Conservation (phyloP, 2,113 vertebrate genomes). For the Callipepla californica region DNA sequence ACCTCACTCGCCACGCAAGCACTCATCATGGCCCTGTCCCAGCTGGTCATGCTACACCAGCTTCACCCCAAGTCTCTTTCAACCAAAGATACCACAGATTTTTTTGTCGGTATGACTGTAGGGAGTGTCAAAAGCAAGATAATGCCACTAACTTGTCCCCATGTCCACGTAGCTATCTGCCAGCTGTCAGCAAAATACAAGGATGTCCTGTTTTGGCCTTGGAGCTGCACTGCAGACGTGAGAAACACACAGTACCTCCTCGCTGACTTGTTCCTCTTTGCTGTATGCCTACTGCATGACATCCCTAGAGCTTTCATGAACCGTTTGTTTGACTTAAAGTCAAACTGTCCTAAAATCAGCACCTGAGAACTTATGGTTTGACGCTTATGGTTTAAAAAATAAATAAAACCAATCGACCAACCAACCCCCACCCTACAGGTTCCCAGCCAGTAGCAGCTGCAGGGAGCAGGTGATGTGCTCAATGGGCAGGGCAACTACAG, state of each 20-base stretch:
- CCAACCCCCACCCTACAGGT: too few species aligned
- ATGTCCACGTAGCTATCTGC: neutral
- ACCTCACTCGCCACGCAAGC: neutral
- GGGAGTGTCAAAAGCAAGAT: neutral
- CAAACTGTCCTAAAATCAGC: neutral
- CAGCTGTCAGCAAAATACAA: neutral
- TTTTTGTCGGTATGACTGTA: neutral
- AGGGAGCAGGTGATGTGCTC: neutral
- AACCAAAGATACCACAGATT: neutral
- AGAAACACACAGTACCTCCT: neutral
- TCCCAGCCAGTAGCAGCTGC: neutral
- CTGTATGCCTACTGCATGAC: neutral
- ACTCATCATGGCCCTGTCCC: neutral
- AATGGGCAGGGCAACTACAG: neutral
- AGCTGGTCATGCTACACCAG: neutral
- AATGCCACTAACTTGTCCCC: neutral
- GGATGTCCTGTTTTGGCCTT: neutral
- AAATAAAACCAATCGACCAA: neutral
- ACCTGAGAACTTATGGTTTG: neutral
- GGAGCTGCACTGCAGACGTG: fast-evolving
- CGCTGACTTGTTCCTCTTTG: neutral
- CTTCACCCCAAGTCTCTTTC: neutral
- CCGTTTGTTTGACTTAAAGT: neutral
- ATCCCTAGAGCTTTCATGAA: neutral
- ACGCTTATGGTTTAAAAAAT: neutral